Evolutionary conservation across 2,888 invertebrate genomes (phyloP), one percentile per base, ranked within the genome.

Genomic region (Volucella zonaria): DNA sequence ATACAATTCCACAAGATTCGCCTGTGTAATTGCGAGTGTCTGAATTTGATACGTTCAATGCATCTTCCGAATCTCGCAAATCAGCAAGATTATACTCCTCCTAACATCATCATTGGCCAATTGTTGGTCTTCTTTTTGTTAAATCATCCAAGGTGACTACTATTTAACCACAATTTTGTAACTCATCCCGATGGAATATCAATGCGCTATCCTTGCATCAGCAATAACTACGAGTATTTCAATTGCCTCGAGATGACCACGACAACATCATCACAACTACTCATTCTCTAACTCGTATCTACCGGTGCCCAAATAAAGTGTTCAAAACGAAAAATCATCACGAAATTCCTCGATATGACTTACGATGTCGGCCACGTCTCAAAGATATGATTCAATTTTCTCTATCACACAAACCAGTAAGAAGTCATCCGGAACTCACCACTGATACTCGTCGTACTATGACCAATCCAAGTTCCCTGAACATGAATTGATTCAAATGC

Each of bases 361-460:
- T 75, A 12, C 64, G 43, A 81, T 76, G 81, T 81, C 52, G 38
- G 15, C 76, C 85, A 85, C 85, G 85, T 85, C 23, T 49, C 68
- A 64, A 9, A 56, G 85, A 81, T 81, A 85, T 81, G 85, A 85
- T 85, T 81, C 81, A 85, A 85, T 85, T 85, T 85, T 81, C 68
- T 54, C 62, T 76, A 85, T 76, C 81, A 68, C 62, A 68, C 51
- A 38, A 38, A 49, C 58, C 45, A 45, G 66, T 43, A 56, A 79
- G 45, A 58, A 59, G 51, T 56, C 70, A 64, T n/a, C 67, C 43
- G 45, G 42, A 49, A 64, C 43, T 58, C 12, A 14, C 8, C 9
- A 15, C 18, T 40, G 14, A 23, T 40, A 38, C 51, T 10, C 42
- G 9, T 40, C 42, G 15, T 42, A 8, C 42, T 40, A 14, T n/a